A percentile compares a stretch with the other conserved stretches of the same genome.
phyloP scores from a whole-genome alignment of 2,888 invertebrate species.

The Sipha maydis region DNA sequence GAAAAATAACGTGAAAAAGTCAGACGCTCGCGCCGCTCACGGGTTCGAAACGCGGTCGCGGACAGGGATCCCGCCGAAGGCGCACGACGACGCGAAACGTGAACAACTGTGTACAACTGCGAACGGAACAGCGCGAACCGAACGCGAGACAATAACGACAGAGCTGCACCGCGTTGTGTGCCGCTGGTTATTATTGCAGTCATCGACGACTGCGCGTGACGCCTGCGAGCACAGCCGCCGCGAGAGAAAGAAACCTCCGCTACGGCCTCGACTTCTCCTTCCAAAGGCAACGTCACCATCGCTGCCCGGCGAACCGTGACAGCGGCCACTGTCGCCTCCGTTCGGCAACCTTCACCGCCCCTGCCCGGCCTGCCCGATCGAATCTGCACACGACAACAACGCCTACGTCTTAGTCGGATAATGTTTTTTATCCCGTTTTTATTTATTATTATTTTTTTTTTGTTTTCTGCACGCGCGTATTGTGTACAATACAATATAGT shows the following conservation, averaged over 20 bases:
- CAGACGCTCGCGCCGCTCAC: no score
- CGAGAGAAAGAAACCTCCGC: conserved; percentile 42
- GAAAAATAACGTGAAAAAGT: no score
- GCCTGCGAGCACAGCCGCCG: neutral
- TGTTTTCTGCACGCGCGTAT: neutral
- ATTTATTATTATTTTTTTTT: neutral
- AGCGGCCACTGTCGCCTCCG: conserved; percentile 38
- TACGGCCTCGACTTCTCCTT: conserved; percentile 37
- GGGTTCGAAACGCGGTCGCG: no score
- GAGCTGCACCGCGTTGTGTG: neutral
- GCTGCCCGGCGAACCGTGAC: conserved; percentile 39
- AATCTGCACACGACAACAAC: neutral
- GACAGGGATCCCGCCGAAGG: no score
- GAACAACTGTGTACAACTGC: no score
- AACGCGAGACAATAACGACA: no score
- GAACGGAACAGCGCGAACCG: no score
- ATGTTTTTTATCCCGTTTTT: neutral
- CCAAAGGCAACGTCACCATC: conserved; percentile 21
- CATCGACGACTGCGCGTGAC: conserved; percentile 26
- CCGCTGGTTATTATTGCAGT: neutral
- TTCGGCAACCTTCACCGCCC: neutral
- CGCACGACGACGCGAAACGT: no score
- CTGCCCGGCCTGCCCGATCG: neutral
- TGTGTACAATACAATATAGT: neutral
- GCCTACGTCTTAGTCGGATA: neutral